Conservation (phyloP, 2,113 vertebrate species). For the Callopanchax toddi region DNA sequence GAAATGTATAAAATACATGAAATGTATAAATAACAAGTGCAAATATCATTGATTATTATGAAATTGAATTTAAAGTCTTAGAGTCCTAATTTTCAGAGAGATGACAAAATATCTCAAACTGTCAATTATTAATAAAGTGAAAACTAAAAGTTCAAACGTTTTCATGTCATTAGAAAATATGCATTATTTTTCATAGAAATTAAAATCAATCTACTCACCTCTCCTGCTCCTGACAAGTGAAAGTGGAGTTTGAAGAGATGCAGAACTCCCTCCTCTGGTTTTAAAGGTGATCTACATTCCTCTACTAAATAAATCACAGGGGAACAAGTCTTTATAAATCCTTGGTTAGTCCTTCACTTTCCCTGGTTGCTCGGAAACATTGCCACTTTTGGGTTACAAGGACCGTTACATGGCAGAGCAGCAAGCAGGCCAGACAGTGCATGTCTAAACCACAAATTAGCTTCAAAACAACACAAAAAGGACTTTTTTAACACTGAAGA, state of each 20-base stretch:
- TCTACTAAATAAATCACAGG: conserved; percentile 43
- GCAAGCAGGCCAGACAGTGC: conserved; percentile 31
- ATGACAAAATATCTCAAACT: too few species aligned
- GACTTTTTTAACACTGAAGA: conserved; percentile 26
- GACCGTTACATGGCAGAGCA: conserved; percentile 42
- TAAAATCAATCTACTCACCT: conserved; percentile 34
- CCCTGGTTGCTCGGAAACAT: conserved; percentile 76
- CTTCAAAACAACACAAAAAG: conserved; percentile 23
- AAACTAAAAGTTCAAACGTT: too few species aligned
- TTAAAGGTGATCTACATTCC: conserved; percentile 46
- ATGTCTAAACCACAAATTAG: conserved; percentile 19
- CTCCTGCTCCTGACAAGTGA: conserved; percentile 9
- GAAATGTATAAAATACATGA: too few species aligned
- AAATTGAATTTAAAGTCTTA: too few species aligned
- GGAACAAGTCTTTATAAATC: conserved; percentile 66
- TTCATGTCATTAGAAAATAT: too few species aligned
- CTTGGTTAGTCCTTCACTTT: conserved; percentile 55
- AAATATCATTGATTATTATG: too few species aligned
- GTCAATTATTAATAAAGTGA: too few species aligned
- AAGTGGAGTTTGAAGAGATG: conserved; percentile 30
- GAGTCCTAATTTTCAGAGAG: too few species aligned
- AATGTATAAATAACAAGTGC: too few species aligned
- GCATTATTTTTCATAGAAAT: neutral
- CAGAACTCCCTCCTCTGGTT: conserved; percentile 26
- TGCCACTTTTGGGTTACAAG: conserved; percentile 61